phyloP scores from a whole-genome alignment of 2,113 vertebrate species.

The Microcebus tavaratra region DNA sequence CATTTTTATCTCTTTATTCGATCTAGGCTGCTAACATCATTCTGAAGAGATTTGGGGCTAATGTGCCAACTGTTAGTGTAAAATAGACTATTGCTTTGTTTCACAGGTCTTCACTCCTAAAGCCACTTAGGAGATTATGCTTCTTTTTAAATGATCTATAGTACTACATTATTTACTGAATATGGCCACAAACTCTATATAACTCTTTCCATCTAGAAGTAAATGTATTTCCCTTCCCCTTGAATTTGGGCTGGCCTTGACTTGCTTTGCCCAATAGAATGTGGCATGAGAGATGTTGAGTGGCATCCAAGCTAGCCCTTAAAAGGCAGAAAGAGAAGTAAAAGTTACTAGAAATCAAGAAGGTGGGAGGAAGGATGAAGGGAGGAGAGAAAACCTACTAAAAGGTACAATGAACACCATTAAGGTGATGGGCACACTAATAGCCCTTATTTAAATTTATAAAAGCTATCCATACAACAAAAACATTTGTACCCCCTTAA shows the following conservation, averaged over 20 bases:
- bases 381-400: no score
- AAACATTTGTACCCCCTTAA: no score
- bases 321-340: no score
- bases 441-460: no score
- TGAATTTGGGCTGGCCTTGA: neutral
- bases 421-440: no score
- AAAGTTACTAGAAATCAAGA: no score
- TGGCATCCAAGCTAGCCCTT: neutral
- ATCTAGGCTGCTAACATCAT: neutral
- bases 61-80: neutral
- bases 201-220: neutral
- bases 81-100: neutral
- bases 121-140: neutral
- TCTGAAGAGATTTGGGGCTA: neutral
- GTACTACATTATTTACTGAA: neutral
- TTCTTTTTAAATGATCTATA: neutral
- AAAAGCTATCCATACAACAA: no score
- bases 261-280: neutral
- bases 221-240: neutral
- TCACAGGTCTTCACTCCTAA: neutral
- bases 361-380: no score
- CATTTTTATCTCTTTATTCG: neutral
- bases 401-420: no score
- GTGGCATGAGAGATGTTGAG: neutral
- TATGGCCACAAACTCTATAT: neutral